These are phyloP conservation scores for Caenorhabditis auriculariae DNA, from an alignment of 2,888 invertebrate genomes.

Conservation along the genomic window DNA sequence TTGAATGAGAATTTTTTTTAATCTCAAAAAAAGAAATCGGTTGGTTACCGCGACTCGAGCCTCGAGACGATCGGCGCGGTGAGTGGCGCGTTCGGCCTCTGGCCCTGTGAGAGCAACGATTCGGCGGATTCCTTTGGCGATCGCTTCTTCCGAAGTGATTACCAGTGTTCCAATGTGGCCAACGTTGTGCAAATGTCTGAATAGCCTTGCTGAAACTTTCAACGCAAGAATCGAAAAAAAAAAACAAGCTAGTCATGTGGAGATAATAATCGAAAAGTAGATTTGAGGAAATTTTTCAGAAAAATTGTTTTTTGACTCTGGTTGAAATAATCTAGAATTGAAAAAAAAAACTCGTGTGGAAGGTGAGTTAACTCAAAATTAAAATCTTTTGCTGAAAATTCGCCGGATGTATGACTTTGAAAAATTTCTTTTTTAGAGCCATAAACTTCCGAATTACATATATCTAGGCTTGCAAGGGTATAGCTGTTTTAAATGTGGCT, in stretches of 20 bases:
- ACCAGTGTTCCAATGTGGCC: constrained; percentile 93
- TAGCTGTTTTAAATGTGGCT: too few species aligned
- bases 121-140: constrained; percentile 93
- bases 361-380: neutral
- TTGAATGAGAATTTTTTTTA: neutral
- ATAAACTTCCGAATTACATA: too few species aligned
- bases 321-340: neutral
- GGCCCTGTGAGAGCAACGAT: constrained; percentile 91
- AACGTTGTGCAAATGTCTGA: constrained; percentile 58
- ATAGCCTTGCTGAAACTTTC: too few species aligned
- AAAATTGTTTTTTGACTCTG: too few species aligned
- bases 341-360: constrained; percentile 6
- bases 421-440: too few species aligned
- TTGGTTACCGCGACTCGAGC: constrained; percentile 21
- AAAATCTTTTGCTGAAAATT: neutral
- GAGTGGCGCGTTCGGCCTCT: constrained; percentile 58
- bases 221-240: too few species aligned
- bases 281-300: neutral
- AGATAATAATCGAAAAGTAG: neutral
- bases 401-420: too few species aligned
- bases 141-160: constrained; percentile 95
- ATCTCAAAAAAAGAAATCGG: neutral
- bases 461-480: too few species aligned
- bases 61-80: constrained; percentile 51
- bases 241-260: too few species aligned